Evolutionary conservation across 2,797 vertebrate genomes (phyloP).

Genomic region (Alcedo quadribrachys): DNA sequence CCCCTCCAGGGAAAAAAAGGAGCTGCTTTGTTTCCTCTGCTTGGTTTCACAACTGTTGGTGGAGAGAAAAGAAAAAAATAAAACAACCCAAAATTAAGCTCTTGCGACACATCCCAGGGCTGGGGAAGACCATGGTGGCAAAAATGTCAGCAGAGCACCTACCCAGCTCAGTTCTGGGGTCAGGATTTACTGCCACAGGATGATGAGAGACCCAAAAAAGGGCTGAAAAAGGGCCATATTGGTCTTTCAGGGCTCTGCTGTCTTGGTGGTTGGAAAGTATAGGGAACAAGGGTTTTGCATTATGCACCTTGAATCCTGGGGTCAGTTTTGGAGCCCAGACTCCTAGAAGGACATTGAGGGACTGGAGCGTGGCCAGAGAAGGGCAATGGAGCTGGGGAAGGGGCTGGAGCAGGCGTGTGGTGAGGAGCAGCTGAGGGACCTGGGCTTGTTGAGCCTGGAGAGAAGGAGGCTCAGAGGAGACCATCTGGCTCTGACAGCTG

Average conservation of each 20-base stretch:
- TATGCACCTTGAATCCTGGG: not conserved
- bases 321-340: not conserved
- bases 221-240: accelerated
- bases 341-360: not conserved
- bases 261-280: not conserved
- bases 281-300: not conserved
- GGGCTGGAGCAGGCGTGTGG: too few relatives aligned
- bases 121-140: not conserved
- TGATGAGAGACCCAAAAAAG: not conserved
- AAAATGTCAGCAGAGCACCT: accelerated
- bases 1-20: not conserved
- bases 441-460: too few relatives aligned
- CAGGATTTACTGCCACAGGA: not conserved
- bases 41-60: not conserved
- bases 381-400: too few relatives aligned
- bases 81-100: not conserved
- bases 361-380: not conserved
- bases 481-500: too few relatives aligned
- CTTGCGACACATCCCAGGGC: not conserved
- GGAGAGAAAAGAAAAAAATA: not conserved
- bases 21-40: not conserved
- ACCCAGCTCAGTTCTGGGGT: not conserved
- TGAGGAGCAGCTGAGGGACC: too few relatives aligned
- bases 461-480: too few relatives aligned
- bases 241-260: not conserved